phyloP scores from a whole-genome alignment of 2,797 vertebrate genomes.

The Sebastes hopkinsi region DNA sequence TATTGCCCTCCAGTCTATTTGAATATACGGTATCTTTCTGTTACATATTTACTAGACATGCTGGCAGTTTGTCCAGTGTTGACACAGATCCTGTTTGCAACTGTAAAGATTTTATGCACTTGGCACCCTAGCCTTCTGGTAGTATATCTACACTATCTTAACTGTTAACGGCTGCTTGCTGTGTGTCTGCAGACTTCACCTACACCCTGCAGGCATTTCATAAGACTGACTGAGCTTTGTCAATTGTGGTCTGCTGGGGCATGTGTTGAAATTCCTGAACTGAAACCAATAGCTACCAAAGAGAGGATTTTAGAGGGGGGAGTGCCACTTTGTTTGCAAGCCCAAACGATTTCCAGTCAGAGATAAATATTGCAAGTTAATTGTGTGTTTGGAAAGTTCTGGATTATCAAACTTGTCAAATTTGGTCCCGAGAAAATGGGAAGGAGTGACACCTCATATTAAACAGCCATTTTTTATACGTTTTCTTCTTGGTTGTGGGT shows the following conservation, averaged over 20 bases:
- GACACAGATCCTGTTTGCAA: conserved; percentile 14
- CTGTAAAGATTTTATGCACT: background rate
- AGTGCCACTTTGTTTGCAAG: conserved; percentile 26
- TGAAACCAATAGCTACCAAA: conserved; percentile 69
- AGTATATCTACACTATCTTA: background rate
- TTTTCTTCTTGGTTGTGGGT: background rate
- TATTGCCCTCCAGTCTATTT: conserved; percentile 10
- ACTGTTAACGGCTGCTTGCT: conserved; percentile 10
- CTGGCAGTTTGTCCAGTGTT: background rate
- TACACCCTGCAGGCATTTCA: conserved; percentile 72
- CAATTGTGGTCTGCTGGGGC: conserved; percentile 75
- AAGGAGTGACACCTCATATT: conserved; percentile 12
- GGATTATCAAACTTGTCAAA: background rate
- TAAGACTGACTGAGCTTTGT: conserved; percentile 71
- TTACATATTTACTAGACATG: conserved; percentile 40
- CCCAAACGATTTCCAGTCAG: background rate
- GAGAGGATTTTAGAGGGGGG: conserved; percentile 36
- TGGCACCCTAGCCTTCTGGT: background rate
- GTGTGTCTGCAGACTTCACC: conserved; percentile 47
- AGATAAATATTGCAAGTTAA: background rate
- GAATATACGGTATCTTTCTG: background rate
- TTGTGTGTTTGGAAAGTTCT: background rate
- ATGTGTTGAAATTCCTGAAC: conserved; percentile 80
- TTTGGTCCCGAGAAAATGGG: background rate
- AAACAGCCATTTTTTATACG: rapidly evolving